These are phyloP conservation scores for Falco berigora DNA, from an alignment of 2,797 vertebrate genomes.

Conservation along the genomic window DNA sequence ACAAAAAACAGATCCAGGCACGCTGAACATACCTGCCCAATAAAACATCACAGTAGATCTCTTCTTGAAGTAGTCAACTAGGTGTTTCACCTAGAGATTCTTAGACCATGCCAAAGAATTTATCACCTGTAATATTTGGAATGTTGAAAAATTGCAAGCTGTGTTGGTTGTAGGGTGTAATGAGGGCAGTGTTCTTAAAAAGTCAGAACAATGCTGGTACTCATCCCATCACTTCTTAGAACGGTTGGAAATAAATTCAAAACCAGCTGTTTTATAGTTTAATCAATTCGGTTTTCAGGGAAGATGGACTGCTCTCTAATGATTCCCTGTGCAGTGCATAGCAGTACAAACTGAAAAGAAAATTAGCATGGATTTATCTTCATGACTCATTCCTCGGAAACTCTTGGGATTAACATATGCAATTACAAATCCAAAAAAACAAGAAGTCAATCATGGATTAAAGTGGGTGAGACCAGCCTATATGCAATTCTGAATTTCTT, in stretches of 20 bases:
- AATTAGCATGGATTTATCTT: background rate
- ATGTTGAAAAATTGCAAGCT: background rate
- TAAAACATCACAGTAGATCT: background rate
- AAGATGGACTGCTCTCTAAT: background rate
- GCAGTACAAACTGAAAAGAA: background rate
- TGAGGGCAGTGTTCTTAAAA: background rate
- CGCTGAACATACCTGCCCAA: background rate
- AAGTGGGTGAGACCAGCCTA: background rate
- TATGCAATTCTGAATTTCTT: background rate
- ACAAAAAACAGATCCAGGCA: background rate
- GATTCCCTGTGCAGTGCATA: background rate
- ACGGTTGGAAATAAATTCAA: background rate
- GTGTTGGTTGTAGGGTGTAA: background rate
- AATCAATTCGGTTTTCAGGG: background rate
- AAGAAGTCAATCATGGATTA: background rate
- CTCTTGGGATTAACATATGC: conserved; percentile 19
- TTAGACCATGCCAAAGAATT: background rate
- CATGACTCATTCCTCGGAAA: background rate
- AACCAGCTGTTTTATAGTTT: background rate
- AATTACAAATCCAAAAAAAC: conserved; percentile 10
- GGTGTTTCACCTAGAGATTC: background rate
- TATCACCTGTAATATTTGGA: background rate
- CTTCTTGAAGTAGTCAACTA: background rate
- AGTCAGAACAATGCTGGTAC: background rate
- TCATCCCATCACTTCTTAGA: background rate